Evolutionary conservation across 2,797 vertebrate species (phyloP).

Genomic region (Gila robusta): DNA sequence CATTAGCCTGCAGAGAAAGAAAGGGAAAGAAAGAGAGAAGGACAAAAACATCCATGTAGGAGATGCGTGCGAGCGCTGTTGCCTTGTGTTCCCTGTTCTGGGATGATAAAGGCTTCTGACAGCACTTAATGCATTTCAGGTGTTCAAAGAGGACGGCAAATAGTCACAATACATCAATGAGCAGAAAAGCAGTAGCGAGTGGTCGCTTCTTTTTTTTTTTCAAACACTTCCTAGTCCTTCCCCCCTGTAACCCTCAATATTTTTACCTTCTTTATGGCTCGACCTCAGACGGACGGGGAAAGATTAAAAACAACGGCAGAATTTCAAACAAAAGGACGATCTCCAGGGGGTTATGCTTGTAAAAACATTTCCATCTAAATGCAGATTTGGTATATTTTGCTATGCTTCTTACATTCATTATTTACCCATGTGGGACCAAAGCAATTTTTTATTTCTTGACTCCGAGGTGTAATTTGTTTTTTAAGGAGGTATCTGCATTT

Average conservation of each 20-base stretch:
- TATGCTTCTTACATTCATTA: slow-evolving; percentile 73
- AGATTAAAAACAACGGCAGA: slow-evolving; percentile 62
- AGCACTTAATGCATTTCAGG: slow-evolving; percentile 48
- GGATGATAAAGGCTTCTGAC: slow-evolving; percentile 52
- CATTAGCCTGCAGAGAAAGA: slow-evolving; percentile 34
- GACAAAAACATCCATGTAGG: slow-evolving; percentile 16
- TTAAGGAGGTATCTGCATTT: slow-evolving; percentile 61
- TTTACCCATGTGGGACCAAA: slow-evolving; percentile 63
- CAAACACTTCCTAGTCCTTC: background rate
- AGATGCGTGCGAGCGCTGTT: slow-evolving; percentile 21
- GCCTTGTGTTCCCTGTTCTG: slow-evolving; percentile 32
- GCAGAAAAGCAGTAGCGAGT: background rate
- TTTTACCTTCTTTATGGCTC: slow-evolving; percentile 46
- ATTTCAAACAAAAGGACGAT: slow-evolving; percentile 73
- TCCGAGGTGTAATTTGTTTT: slow-evolving; percentile 63
- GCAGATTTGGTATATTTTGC: slow-evolving; percentile 75
- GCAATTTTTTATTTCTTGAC: slow-evolving; percentile 58
- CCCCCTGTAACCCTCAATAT: background rate
- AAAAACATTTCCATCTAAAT: slow-evolving; percentile 83
- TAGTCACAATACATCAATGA: slow-evolving; percentile 35
- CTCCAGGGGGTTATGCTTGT: slow-evolving; percentile 70
- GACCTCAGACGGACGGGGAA: slow-evolving; percentile 59
- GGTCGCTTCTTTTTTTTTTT: background rate
- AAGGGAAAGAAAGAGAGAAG: slow-evolving; percentile 29
- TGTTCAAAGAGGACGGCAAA: slow-evolving; percentile 49